Evolutionary conservation across 2,888 invertebrate species (phyloP), one percentile per base, ranked within the genome.

Genomic region (Latheticus oryzae): DNA sequence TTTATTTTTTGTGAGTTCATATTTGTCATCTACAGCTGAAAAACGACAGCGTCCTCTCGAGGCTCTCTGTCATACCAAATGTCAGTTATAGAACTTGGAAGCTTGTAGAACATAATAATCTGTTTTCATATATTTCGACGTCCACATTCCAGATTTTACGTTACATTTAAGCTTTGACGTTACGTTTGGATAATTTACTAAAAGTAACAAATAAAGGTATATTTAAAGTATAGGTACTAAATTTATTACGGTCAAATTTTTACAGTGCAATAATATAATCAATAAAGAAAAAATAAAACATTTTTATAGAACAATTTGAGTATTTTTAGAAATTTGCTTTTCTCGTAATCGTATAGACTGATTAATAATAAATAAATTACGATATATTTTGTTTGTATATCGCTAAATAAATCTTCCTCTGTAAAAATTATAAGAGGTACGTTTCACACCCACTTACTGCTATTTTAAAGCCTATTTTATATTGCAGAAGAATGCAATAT

Each of bases 391-490:
- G n/a, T n/a, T n/a, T n/a, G n/a, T n/a, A n/a, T n/a, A n/a, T n/a
- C n/a, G n/a, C n/a, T n/a, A n/a, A n/a, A n/a, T n/a, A n/a, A n/a
- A n/a, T n/a, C n/a, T n/a, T n/a, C n/a, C n/a, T n/a, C n/a, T n/a
- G n/a, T n/a, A n/a, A n/a, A n/a, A n/a, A n/a, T n/a, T n/a, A n/a
- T n/a, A n/a, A n/a, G n/a, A n/a, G n/a, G n/a, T n/a, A n/a, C n/a
- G n/a, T n/a, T 19, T 9, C 38, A 40, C 38, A 40, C 28, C 32
- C 38, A 48, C 48, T 48, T 48, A 48, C 35, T 15, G 37, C 48
- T 32, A 21, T 12, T 43, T 43, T 28, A 42, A 43, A 43, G 43
- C 43, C 43, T 43, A 43, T 28, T 5, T 7, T 35, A 54, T 47
- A 38, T 55, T 40, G 47, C 37, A 32, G 13, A n/a, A 26, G 13